Conservation (phyloP, 2,888 invertebrate species). For the Phengaris alcon region DNA sequence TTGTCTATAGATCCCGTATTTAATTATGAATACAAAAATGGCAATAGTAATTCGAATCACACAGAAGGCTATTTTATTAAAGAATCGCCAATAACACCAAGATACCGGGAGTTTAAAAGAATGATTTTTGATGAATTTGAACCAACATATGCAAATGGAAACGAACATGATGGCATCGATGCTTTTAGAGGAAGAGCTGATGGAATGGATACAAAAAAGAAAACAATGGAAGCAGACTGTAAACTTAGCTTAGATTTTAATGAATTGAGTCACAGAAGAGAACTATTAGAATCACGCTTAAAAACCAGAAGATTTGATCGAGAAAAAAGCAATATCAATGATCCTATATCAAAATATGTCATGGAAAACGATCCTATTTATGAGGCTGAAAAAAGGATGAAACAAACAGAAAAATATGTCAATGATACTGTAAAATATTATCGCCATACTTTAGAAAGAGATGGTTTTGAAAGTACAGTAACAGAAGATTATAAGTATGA, state of each 20-base stretch:
- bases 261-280: conserved; percentile 85
- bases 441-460: conserved; percentile 77
- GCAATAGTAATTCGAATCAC: conserved; percentile 65
- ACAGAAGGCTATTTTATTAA: conserved; percentile 67
- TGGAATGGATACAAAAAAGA: conserved; percentile 82
- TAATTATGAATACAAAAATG: conserved; percentile 72
- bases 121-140: conserved; percentile 74
- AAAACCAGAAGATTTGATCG: conserved; percentile 79
- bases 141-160: conserved; percentile 71
- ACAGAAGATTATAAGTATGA: conserved; percentile 76
- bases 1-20: conserved; percentile 56
- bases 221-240: conserved; percentile 64
- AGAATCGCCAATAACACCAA: conserved; percentile 82
- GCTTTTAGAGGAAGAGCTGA: conserved; percentile 81
- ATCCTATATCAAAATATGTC: conserved; percentile 66
- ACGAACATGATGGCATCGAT: conserved; percentile 59
- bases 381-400: conserved; percentile 69
- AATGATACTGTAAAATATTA: conserved; percentile 79
- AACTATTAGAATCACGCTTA: conserved; percentile 87
- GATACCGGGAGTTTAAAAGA: conserved; percentile 79
- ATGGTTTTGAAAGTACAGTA: conserved; percentile 75
- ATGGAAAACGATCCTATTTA: conserved; percentile 73
- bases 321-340: conserved; percentile 57
- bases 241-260: conserved; percentile 71
- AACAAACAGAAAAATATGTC: conserved; percentile 77